Percentiles rank a stretch among this genome's conserved stretches.
phyloP scores from a whole-genome alignment of 2,797 vertebrate species.

The Eleutherodactylus coqui region DNA sequence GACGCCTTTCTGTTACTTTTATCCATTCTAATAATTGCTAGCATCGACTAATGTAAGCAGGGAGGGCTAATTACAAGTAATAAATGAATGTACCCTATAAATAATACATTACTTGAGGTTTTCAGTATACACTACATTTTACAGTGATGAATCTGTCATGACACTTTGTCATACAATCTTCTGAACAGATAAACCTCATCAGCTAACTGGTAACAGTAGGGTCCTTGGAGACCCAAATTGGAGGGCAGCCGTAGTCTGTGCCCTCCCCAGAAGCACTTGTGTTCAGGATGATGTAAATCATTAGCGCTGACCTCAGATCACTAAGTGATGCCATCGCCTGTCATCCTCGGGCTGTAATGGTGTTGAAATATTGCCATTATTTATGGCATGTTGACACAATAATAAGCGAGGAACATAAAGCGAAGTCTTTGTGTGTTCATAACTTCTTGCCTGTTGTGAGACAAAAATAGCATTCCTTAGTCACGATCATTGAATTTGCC shows the following conservation, averaged over 20 bases:
- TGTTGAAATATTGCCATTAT: conserved; percentile 23
- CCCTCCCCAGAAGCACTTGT: not conserved
- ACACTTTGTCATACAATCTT: too few species aligned
- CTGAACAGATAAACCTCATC: not conserved
- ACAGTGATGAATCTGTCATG: too few species aligned
- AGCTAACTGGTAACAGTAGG: not conserved
- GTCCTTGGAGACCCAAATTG: not conserved
- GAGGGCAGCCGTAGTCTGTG: not conserved
- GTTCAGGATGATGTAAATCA: not conserved
- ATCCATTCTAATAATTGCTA: too few species aligned
- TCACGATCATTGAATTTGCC: conserved; percentile 15
- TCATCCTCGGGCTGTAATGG: conserved; percentile 11
- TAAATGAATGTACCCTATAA: not conserved
- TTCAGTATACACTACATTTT: too few species aligned
- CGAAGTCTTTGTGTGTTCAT: not conserved
- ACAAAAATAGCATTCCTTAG: conserved; percentile 36
- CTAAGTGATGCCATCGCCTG: conserved; percentile 16
- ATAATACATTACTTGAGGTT: not conserved
- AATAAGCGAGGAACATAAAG: not conserved
- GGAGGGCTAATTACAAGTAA: not conserved
- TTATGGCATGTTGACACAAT: conserved; percentile 7
- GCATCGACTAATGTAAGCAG: too few species aligned
- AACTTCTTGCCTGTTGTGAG: not conserved
- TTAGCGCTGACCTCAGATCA: conserved; percentile 28
- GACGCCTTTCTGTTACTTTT: not conserved